These are phyloP conservation scores for Chrysodeixis includens DNA, from an alignment of 2,888 invertebrate species.

Conservation along the genomic window DNA sequence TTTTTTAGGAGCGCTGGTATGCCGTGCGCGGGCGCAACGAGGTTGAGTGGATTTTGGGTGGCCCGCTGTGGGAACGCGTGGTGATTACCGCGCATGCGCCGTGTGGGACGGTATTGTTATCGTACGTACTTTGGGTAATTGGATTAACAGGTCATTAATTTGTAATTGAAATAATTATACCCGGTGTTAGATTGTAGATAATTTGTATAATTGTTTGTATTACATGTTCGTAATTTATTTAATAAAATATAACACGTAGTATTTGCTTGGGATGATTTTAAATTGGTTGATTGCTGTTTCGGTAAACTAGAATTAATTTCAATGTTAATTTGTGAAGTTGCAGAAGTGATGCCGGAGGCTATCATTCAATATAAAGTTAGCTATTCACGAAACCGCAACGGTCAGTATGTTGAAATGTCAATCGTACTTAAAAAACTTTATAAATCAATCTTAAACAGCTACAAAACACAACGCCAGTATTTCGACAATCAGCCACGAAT, in stretches of 20 bases:
- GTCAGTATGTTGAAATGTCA: conserved; percentile 26
- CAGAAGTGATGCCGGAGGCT: neutral
- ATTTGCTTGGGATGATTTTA: too few species aligned
- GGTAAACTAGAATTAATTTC: too few species aligned
- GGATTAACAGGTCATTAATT: neutral
- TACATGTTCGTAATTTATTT: neutral
- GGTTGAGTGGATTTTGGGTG: conserved; percentile 58
- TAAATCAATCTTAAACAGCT: conserved; percentile 37
- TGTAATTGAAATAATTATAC: neutral
- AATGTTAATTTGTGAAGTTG: neutral
- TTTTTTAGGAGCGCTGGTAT: conserved; percentile 63
- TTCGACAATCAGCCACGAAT: conserved; percentile 57
- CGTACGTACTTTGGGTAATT: neutral
- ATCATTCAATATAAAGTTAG: neutral
- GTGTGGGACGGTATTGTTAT: conserved; percentile 11
- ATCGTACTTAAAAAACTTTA: conserved; percentile 42
- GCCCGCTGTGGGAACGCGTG: conserved; percentile 43
- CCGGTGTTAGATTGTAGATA: neutral
- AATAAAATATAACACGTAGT: too few species aligned
- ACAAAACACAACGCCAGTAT: conserved; percentile 32
- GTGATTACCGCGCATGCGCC: neutral
- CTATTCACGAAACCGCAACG: conserved; percentile 2
- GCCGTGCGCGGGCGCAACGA: conserved; percentile 44
- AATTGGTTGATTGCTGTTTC: too few species aligned
- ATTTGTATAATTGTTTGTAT: too few species aligned